These are phyloP conservation scores for Empis livida DNA, from an alignment of 2,888 invertebrate species.

Conservation along the genomic window DNA sequence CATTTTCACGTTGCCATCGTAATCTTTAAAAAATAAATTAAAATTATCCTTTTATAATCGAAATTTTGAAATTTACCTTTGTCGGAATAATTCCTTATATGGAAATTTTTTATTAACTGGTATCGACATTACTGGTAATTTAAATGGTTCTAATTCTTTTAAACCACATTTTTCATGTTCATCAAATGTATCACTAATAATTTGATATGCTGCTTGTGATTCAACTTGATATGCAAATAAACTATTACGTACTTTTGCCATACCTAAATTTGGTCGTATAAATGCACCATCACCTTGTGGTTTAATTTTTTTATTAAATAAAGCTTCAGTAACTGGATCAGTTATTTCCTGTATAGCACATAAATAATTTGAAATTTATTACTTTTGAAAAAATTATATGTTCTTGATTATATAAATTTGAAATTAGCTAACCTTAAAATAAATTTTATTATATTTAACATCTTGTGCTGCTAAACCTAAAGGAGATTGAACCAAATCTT, in stretches of 20 bases:
- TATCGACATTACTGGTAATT: conserved; percentile 42
- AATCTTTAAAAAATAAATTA: conserved; percentile 28
- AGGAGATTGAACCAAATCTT: conserved; percentile 43
- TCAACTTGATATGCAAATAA: conserved; percentile 50
- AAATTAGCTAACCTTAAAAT: conserved; percentile 37
- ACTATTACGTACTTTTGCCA: conserved; percentile 40
- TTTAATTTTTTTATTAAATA: conserved; percentile 43
- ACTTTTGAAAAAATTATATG: no score
- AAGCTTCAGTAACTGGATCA: conserved; percentile 38
- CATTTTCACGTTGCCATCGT: conserved; percentile 47
- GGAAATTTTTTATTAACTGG: conserved; percentile 43
- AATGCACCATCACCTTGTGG: conserved; percentile 42
- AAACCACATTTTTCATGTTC: conserved; percentile 51
- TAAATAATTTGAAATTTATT: no score
- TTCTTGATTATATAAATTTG: background rate
- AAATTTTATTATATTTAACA: conserved; percentile 44
- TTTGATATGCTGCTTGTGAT: conserved; percentile 43
- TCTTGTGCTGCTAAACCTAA: conserved; percentile 45
- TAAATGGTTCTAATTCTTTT: conserved; percentile 45
- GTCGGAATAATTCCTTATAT: conserved; percentile 42
- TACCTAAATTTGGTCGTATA: conserved; percentile 40
- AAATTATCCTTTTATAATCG: background rate
- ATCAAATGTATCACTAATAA: conserved; percentile 46
- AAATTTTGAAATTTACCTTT: conserved; percentile 31
- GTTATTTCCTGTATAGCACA: conserved; percentile 38